Percentiles rank a stretch among this genome's conserved stretches.
Evolutionary conservation across 2,797 vertebrate species (phyloP).

Genomic region (Eurystomus glaucurus): DNA sequence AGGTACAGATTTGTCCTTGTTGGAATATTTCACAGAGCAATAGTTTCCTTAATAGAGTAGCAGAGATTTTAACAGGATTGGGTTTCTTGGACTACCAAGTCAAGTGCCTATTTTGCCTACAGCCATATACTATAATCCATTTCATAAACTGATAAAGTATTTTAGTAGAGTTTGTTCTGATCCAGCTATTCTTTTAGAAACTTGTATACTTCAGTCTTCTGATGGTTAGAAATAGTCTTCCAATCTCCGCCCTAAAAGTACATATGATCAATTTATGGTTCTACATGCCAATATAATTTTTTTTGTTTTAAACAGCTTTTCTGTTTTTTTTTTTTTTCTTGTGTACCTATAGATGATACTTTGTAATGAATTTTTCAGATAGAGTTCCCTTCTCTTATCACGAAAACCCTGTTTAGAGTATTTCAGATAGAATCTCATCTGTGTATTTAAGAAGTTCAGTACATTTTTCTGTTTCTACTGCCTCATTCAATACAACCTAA

Average conservation of each 20-base stretch:
- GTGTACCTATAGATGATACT: neutral
- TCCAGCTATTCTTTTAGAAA: neutral
- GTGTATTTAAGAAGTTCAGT: neutral
- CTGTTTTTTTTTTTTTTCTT: neutral
- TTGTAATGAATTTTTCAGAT: neutral
- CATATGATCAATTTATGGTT: neutral
- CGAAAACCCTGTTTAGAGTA: neutral
- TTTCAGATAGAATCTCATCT: neutral
- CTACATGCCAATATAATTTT: accelerated
- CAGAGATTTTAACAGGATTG: neutral
- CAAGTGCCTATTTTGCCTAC: neutral
- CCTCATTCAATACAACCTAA: neutral
- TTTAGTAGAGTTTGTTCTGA: neutral
- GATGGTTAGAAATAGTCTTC: neutral
- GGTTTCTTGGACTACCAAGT: neutral
- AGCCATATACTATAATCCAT: neutral
- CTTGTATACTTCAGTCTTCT: neutral
- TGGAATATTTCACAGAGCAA: neutral
- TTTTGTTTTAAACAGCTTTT: neutral
- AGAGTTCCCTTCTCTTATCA: neutral
- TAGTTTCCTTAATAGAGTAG: neutral
- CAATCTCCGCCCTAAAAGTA: neutral
- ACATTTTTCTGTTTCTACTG: neutral
- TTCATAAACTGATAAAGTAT: neutral
- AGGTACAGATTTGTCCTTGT: neutral